Base-by-base conservation (phyloP, 2,113 vertebrate genomes). In the Caloenas nicobarica region DNA sequence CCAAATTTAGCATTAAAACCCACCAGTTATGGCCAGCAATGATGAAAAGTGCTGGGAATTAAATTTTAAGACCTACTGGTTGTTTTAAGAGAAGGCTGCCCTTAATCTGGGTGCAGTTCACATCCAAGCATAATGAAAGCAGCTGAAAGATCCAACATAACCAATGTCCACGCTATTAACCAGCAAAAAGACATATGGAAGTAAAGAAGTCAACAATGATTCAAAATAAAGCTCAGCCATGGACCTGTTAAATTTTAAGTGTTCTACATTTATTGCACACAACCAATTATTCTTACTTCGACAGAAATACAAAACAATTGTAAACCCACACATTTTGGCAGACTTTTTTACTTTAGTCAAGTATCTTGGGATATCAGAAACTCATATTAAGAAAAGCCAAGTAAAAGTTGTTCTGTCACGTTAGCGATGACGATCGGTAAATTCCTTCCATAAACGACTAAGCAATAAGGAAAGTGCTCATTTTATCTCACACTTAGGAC, bases 401-500 rank as follows among this genome's bases (percentile, higher is more conserved):
- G 33, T 28, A 57, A 50, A 83, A 81, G 64, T 25, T 54, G 28
- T 28, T 60, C 33, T 68, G 60, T 74, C 90, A 81, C 4, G 7
- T 40, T 46, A 72, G n/a, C 23, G 70, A 19, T 38, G 33, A 54
- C 1, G 2, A 70, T 4, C 54, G 72, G 58, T 65, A 66, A 94
- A 84, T 58, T 66, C 51, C 64, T 70, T 46, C 48, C 34, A 42
- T 5, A 54, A 96, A 54, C 3, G 7, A 38, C 31, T 1, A 18
- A 48, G 53, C 57, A 81, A 74, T 38, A 88, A 54, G 86, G 61
- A 10, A 51, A 84, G 56, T 3, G 9, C 57, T 56, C 2, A 0
- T 78, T 94, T 96, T 94, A 51, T 86, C 69, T 91, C 46, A 24
- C 81, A 71, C 60, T 61, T 17, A 77, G 42, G 66, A 92, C 28